phyloP scores from a whole-genome alignment of 2,888 invertebrate genomes.

The Erebia epiphron region DNA sequence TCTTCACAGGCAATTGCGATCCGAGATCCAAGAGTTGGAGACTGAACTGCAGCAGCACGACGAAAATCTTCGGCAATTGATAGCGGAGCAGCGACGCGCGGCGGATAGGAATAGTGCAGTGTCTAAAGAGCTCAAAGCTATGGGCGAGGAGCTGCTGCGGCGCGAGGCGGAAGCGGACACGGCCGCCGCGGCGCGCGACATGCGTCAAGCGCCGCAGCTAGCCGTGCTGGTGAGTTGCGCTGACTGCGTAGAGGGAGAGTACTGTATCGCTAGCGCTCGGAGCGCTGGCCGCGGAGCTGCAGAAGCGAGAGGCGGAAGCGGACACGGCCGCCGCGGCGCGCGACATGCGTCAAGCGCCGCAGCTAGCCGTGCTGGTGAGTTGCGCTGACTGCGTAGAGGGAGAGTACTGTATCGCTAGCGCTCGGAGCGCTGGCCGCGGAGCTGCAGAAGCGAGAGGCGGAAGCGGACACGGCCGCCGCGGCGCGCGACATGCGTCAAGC shows the following conservation, averaged over 20 bases:
- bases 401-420: too few species aligned
- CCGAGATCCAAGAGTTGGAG: constrained; percentile 11
- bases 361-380: constrained; percentile 60
- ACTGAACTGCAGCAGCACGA: neutral
- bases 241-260: neutral
- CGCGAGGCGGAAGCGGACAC: constrained; percentile 51
- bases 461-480: constrained; percentile 55
- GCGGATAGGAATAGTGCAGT: constrained; percentile 55
- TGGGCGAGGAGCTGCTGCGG: constrained; percentile 44
- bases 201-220: constrained; percentile 51
- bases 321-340: constrained; percentile 56
- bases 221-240: constrained; percentile 55
- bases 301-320: constrained; percentile 50
- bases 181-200: constrained; percentile 55
- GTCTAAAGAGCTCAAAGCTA: constrained; percentile 51
- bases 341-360: constrained; percentile 48
- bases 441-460: constrained; percentile 45
- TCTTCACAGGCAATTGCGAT: neutral
- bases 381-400: neutral
- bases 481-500: constrained; percentile 49
- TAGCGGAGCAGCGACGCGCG: constrained; percentile 86
- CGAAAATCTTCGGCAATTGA: constrained; percentile 67
- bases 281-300: constrained; percentile 42
- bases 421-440: constrained; percentile 38
- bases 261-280: too few species aligned